A percentile compares a stretch with the other conserved stretches of the same genome.
Conservation (phyloP, 2,113 vertebrate genomes). For the Poeciliopsis occidentalis region DNA sequence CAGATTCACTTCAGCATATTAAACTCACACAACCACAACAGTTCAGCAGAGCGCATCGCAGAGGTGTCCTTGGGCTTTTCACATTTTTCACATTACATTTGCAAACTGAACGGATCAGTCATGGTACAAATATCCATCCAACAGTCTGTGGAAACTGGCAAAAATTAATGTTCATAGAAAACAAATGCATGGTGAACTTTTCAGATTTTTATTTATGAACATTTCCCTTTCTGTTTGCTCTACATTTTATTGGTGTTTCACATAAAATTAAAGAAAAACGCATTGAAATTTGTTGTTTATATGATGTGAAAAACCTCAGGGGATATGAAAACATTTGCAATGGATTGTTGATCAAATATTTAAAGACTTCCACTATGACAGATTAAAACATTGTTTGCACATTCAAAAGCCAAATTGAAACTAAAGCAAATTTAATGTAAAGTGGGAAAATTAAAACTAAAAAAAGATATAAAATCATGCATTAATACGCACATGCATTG, state of each 20-base stretch:
- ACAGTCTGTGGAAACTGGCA: background rate
- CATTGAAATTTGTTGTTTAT: background rate
- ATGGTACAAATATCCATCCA: background rate
- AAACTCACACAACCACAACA: conserved; percentile 1
- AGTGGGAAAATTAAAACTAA: conserved; percentile 15
- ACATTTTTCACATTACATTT: background rate
- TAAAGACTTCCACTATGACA: too few relatives aligned
- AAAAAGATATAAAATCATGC: conserved; percentile 59
- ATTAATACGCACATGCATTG: conserved; percentile 66
- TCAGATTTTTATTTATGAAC: too few relatives aligned
- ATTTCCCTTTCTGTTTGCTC: too few relatives aligned
- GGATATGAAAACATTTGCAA: background rate
- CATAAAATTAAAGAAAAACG: too few relatives aligned
- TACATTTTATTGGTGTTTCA: too few relatives aligned
- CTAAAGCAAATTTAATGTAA: conserved; percentile 1
- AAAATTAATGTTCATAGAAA: background rate
- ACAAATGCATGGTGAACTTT: background rate
- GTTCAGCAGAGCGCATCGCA: background rate
- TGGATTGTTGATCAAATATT: background rate
- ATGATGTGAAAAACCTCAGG: background rate
- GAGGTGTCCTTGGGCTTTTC: background rate
- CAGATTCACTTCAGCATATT: conserved; percentile 3
- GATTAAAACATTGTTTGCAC: background rate
- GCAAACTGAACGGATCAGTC: background rate
- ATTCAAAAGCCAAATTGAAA: conserved; percentile 5